phyloP scores from a whole-genome alignment of 2,113 vertebrate genomes.

The Eudorcas thomsonii region DNA sequence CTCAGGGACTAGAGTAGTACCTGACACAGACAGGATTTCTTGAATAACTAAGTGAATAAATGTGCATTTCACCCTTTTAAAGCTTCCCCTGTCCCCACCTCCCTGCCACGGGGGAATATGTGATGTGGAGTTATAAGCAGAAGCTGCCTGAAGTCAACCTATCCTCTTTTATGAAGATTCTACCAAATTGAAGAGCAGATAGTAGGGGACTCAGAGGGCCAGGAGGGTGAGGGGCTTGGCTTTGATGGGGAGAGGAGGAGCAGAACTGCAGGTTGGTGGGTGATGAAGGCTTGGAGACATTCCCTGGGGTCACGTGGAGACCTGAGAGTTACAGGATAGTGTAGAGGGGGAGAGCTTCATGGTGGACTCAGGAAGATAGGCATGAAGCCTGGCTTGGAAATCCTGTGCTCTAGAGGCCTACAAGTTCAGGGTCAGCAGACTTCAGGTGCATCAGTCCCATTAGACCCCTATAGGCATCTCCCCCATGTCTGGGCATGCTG shows the following conservation, averaged over 20 bases:
- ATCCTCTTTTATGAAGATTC: background rate
- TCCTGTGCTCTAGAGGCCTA: background rate
- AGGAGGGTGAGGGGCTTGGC: background rate
- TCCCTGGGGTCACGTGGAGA: background rate
- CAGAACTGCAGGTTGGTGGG: background rate
- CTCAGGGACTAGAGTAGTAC: background rate
- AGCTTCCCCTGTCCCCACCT: background rate
- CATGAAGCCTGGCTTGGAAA: background rate
- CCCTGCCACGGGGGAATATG: background rate
- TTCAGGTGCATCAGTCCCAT: background rate
- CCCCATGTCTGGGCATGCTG: background rate
- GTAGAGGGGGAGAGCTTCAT: background rate
- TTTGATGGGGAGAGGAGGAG: background rate
- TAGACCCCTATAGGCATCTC: rapidly evolving
- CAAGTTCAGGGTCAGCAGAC: too few species aligned
- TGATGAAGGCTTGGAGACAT: background rate
- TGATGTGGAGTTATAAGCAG: background rate
- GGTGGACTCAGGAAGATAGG: background rate
- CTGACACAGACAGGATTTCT: background rate
- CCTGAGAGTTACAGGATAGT: background rate
- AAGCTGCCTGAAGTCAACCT: background rate
- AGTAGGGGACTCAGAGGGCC: background rate
- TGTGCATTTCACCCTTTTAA: background rate
- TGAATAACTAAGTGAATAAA: background rate
- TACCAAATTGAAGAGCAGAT: background rate